phyloP scores from a whole-genome alignment of 2,113 vertebrate species.

The Choloepus hoffmanni region DNA sequence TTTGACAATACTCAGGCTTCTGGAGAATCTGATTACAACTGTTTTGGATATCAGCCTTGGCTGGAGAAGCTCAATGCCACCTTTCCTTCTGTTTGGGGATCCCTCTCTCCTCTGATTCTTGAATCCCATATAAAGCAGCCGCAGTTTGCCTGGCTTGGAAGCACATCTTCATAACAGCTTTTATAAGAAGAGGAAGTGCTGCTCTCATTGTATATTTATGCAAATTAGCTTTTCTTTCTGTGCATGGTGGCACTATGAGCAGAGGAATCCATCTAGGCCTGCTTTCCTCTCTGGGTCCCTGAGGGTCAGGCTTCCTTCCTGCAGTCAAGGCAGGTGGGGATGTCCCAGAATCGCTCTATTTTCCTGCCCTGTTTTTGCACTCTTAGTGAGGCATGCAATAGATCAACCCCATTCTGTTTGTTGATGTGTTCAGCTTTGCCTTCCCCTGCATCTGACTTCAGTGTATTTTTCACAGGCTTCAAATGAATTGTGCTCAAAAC shows the following conservation, averaged over 20 bases:
- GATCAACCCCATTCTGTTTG: constrained; percentile 34
- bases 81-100: not conserved
- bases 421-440: not conserved
- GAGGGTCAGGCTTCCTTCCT: constrained; percentile 64
- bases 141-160: not conserved
- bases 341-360: constrained; percentile 19
- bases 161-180: not conserved
- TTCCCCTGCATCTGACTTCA: constrained; percentile 17
- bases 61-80: not conserved
- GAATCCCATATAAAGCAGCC: not conserved
- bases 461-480: constrained; percentile 1
- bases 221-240: not conserved
- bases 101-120: not conserved
- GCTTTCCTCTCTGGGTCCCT: not conserved
- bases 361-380: constrained; percentile 6
- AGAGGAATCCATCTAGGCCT: not conserved
- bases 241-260: not conserved
- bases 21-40: not conserved
- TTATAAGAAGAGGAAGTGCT: not conserved
- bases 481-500: not conserved
- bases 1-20: not conserved
- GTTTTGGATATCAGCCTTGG: not conserved
- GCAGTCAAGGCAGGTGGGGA: not conserved
- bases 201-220: not conserved
- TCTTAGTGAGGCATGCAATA: not conserved